phyloP scores from a whole-genome alignment of 2,113 vertebrate genomes.

The Agelaius phoeniceus region DNA sequence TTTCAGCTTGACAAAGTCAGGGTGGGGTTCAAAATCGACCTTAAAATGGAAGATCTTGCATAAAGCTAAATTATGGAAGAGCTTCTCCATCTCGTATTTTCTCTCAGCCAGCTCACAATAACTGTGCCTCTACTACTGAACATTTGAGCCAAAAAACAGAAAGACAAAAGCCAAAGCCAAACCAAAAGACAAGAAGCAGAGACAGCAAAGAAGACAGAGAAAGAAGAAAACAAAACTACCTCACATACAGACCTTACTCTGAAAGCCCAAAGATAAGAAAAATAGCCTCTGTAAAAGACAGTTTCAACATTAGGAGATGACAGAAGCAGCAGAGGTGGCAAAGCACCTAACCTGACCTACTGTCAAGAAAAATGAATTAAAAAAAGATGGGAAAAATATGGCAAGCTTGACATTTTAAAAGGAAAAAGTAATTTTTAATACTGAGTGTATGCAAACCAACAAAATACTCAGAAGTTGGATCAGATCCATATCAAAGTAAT shows the following conservation, averaged over 20 bases:
- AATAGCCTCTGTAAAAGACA: not conserved
- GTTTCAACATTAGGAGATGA: not conserved
- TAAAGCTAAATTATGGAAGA: not conserved
- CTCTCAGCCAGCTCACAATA: constrained; percentile 16
- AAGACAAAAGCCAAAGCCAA: constrained; percentile 50
- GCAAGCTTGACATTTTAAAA: not conserved
- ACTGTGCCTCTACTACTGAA: constrained; percentile 1
- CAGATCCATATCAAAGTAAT: constrained; percentile 17
- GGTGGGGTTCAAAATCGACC: not conserved
- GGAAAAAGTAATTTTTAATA: not conserved
- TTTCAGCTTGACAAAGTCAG: constrained; percentile 3
- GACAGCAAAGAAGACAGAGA: constrained; percentile 15
- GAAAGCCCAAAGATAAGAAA: constrained; percentile 8
- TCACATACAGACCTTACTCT: not conserved
- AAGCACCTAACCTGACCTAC: not conserved
- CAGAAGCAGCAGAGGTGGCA: not conserved
- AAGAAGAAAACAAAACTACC: not conserved
- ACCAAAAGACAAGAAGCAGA: constrained; percentile 58
- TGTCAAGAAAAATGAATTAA: not conserved
- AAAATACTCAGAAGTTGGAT: constrained; percentile 8
- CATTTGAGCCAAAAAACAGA: not conserved
- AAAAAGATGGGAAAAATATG: not conserved
- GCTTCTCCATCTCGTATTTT: not conserved
- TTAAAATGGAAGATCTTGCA: not conserved
- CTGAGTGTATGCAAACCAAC: not conserved